Base-by-base conservation (phyloP, 2,888 invertebrate species). In the Synanthedon myopaeformis region DNA sequence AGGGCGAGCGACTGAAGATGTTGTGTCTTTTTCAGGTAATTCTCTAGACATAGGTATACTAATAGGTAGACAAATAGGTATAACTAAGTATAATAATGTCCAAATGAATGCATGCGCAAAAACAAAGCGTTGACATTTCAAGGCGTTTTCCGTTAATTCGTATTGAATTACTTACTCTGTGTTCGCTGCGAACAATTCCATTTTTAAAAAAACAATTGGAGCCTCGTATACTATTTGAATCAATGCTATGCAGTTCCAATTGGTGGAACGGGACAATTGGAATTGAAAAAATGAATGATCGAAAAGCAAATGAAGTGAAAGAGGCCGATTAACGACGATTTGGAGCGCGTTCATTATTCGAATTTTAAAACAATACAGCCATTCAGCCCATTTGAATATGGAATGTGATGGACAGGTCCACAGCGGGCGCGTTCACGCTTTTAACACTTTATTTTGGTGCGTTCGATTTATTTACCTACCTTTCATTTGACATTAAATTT, bases 81-180 rank as follows among this genome's bases (percentile, higher is more conserved):
- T 1, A 23, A 49, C 49, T n/a, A n/a, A n/a, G n/a, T n/a, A 13
- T 49, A n/a, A 49, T 17, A n/a, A n/a, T 49, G 10, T 13, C 49
- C n/a, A 42, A 49, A 19, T 4, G 17, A 49, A 17, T 12, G 12
- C 12, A 17, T 19, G 19, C 49, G 45, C 8, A n/a, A 49, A 17
- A 57, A 53, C 41, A 42, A 58, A 50, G 28, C 42, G 50, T 51
- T 56, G 54, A 58, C 57, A 72, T 74, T 72, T 82, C 76, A 77
- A 72, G 70, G 61, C 61, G 66, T 63, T 63, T 70, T 70, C 79
- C 79, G 79, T 82, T 86, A 86, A 87, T 86, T 82, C 84, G 72
- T 86, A 87, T 87, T 83, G 84, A 83, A 76, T 87, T 86, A 79
- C 87, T 87, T 86, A 79, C 87, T 69, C 68, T 65, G 70, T 69